Evolutionary conservation across 1,140 invertebrate genomes (phyloP).

Genomic region (Lepidostoma basale): DNA sequence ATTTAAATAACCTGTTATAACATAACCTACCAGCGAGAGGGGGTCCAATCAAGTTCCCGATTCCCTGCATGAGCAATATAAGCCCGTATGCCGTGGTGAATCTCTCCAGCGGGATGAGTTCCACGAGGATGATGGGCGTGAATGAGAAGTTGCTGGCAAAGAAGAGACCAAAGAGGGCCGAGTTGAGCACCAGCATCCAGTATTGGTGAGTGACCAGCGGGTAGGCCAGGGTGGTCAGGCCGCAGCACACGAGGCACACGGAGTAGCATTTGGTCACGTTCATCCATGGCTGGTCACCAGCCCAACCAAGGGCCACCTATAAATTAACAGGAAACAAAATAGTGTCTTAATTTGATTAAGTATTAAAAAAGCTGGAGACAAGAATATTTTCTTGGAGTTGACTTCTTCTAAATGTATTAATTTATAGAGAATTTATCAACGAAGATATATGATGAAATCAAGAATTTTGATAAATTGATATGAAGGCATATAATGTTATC

Average conservation of each 20-base stretch:
- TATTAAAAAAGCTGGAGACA: no score
- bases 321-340: no score
- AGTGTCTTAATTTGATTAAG: no score
- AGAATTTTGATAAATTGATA: no score
- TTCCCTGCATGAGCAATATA: constrained; percentile 84
- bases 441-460: no score
- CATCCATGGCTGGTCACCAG: constrained; percentile 87
- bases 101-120: constrained; percentile 71
- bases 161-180: constrained; percentile 78
- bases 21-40: constrained; percentile 64
- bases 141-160: constrained; percentile 89
- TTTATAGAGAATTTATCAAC: no score
- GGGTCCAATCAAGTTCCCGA: constrained; percentile 68
- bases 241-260: constrained; percentile 76
- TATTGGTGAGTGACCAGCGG: constrained; percentile 71
- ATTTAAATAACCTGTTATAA: constrained; percentile 52
- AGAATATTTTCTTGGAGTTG: no score
- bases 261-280: constrained; percentile 83
- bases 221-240: constrained; percentile 72
- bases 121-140: constrained; percentile 84
- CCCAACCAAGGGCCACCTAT: constrained; percentile 83
- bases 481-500: no score
- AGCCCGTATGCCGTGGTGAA: constrained; percentile 93
- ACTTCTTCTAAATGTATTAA: no score
- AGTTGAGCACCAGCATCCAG: constrained; percentile 62